These are phyloP conservation scores for Apamea epomidion DNA, from an alignment of 2,888 invertebrate genomes.

Conservation along the genomic window DNA sequence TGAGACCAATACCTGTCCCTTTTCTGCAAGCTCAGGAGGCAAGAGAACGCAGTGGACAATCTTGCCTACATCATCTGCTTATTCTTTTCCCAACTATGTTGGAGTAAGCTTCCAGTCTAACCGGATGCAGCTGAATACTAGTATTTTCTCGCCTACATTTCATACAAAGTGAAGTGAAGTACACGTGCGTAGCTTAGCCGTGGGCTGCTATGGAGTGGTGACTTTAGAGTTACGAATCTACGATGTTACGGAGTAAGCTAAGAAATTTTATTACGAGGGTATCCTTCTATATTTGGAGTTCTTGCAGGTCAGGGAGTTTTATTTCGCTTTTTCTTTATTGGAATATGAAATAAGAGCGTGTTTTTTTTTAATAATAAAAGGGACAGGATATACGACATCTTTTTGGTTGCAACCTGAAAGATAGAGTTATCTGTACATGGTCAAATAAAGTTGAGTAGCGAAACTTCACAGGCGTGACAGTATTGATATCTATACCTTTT, in stretches of 20 bases:
- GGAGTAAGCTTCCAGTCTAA: too few species aligned
- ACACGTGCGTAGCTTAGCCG: not conserved
- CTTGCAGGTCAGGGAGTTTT: constrained; percentile 27
- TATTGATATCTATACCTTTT: too few species aligned
- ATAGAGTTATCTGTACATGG: not conserved
- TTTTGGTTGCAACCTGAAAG: not conserved
- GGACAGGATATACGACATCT: not conserved
- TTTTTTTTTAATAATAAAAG: not conserved
- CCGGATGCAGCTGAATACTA: too few species aligned
- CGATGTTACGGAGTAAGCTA: constrained; percentile 28
- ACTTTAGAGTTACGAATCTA: constrained; percentile 18
- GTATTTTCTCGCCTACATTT: not conserved
- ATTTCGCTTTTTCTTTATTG: constrained; percentile 12
- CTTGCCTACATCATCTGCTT: too few species aligned
- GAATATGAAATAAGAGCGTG: constrained; percentile 19
- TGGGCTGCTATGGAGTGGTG: not conserved
- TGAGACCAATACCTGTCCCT: not conserved
- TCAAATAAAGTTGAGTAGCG: not conserved
- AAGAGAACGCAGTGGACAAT: not conserved
- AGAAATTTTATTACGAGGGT: constrained; percentile 47
- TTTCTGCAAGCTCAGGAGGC: not conserved
- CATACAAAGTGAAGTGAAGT: not conserved
- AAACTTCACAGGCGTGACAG: not conserved
- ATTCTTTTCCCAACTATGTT: too few species aligned
- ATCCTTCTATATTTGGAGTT: constrained; percentile 27